These are phyloP conservation scores for Salpingus planirostris DNA, from an alignment of 2,888 invertebrate genomes.

Conservation along the genomic window DNA sequence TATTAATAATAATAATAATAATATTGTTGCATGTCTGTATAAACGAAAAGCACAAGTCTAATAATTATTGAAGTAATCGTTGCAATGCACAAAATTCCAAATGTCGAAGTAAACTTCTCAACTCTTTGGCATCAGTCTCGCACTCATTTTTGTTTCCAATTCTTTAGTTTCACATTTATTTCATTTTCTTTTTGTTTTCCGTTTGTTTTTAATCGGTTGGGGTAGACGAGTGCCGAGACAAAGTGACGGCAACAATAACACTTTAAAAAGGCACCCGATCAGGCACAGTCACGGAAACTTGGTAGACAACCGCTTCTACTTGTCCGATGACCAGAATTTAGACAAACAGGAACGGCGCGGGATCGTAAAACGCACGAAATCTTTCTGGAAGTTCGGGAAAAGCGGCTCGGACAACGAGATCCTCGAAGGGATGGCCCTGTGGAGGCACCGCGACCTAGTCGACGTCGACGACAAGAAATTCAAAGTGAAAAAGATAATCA, in stretches of 20 bases:
- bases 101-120: too few species aligned
- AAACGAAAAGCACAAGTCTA: too few species aligned
- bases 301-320: conserved; percentile 40
- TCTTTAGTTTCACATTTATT: conserved; percentile 5
- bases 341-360: conserved; percentile 53
- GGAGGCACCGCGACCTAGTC: conserved; percentile 78
- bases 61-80: too few species aligned
- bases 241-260: conserved; percentile 32
- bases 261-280: too few species aligned
- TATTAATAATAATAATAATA: conserved; percentile 7
- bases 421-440: conserved; percentile 77
- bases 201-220: conserved; percentile 13
- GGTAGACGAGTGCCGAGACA: conserved; percentile 17
- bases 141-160: too few species aligned
- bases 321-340: conserved; percentile 51
- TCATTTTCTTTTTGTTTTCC: conserved; percentile 7
- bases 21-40: conserved; percentile 7
- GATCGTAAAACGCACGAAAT: conserved; percentile 72
- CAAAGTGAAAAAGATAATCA: conserved; percentile 26
- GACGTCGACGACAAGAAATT: conserved; percentile 53
- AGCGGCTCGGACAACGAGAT: conserved; percentile 62
- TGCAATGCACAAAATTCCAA: too few species aligned
- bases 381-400: conserved; percentile 77
- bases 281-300: conserved; percentile 37
- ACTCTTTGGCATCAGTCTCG: too few species aligned